Evolutionary conservation across 1,140 invertebrate genomes (phyloP).

Genomic region (Chironomus tepperi): DNA sequence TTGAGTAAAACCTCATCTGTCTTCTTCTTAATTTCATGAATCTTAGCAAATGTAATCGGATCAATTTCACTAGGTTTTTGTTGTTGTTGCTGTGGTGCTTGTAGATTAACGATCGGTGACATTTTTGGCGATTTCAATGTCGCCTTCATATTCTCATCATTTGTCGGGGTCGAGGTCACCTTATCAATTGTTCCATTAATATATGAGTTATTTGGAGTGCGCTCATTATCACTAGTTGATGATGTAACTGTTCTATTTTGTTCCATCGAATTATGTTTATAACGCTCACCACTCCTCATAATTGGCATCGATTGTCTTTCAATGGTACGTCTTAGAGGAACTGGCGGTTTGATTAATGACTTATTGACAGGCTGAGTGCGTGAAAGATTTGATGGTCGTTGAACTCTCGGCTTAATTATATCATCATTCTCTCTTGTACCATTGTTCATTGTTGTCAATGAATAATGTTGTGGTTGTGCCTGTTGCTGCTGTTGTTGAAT

Average conservation of each 20-base stretch:
- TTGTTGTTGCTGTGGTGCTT: neutral
- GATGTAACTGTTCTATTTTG: neutral
- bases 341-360: conserved; percentile 18
- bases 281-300: neutral
- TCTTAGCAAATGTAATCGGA: conserved; percentile 14
- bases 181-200: neutral
- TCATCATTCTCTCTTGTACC: neutral
- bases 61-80: conserved; percentile 4
- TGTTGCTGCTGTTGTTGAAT: neutral
- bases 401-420: conserved; percentile 16
- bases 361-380: conserved; percentile 16
- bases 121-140: neutral
- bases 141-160: neutral
- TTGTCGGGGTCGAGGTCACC: neutral
- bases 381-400: conserved; percentile 15
- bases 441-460: neutral
- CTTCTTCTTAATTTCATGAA: conserved; percentile 17
- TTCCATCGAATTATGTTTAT: neutral
- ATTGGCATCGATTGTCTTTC: conserved; percentile 19
- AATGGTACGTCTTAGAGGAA: neutral
- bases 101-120: neutral
- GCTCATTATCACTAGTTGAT: neutral
- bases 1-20: conserved; percentile 7
- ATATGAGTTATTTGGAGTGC: neutral
- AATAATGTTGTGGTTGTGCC: neutral